Conservation (phyloP, 2,797 vertebrate genomes). For the Eospalax fontanierii region DNA sequence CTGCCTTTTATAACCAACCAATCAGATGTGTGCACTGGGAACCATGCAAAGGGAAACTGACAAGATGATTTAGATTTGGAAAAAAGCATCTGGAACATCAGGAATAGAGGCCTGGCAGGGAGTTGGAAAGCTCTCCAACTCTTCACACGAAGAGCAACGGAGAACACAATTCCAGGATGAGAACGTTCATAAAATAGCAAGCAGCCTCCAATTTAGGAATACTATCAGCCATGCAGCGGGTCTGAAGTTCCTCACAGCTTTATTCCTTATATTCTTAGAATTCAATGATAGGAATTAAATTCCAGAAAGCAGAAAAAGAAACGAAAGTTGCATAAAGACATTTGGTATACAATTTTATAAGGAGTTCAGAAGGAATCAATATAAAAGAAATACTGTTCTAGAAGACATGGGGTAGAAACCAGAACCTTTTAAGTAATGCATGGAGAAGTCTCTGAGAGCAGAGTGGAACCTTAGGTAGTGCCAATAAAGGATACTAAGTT, state of each 20-base stretch:
- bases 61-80: background rate
- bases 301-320: conserved; percentile 54
- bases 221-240: background rate
- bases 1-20: background rate
- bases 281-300: conserved; percentile 20
- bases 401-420: background rate
- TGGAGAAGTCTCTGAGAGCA: background rate
- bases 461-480: background rate
- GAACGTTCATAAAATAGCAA: background rate
- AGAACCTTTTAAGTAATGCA: conserved; percentile 18
- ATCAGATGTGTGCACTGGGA: background rate
- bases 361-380: background rate
- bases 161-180: background rate
- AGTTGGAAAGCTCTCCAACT: background rate
- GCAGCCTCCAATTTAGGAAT: background rate
- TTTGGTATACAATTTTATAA: conserved; percentile 6
- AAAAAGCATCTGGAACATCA: background rate
- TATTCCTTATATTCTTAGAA: background rate
- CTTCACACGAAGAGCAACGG: background rate
- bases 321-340: background rate
- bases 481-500: conserved; percentile 36
- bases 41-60: background rate
- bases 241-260: background rate
- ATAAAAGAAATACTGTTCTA: background rate
- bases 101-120: background rate